Base-by-base conservation (phyloP, 23 tunicate genomes). In the Halocynthia aurantium region DNA sequence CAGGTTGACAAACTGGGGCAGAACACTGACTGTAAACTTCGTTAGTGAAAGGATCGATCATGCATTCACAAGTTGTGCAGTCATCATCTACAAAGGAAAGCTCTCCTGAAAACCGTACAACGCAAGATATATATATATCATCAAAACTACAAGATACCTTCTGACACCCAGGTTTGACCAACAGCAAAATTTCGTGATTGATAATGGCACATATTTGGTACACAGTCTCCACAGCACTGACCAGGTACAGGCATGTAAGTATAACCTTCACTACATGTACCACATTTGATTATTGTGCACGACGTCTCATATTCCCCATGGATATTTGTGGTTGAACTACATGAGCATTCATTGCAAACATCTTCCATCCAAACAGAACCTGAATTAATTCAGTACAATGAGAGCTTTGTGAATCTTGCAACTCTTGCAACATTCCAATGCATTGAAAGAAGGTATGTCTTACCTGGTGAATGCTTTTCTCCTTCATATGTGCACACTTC, bases 181-280 rank as follows among this genome's bases (percentile, higher is more conserved):
- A 93, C 85, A 64, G 86, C 90, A 69, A 80, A 89, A 61, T 85
- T 89, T 70, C 77, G 85, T 56, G 91, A 77, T 51, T 88, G 84
- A 73, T 84, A 77, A 75, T 88, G 91, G 56, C 99, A 94, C 10
- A 88, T 85, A 52, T 94, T 88, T 62, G 89, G 99, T 20, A 94
- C 95, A 60, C 99, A 94, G 51, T 94, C 99, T 18, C 99, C 99
- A 60, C 99, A 94, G 71, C 99, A 94, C 61, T 94, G 95, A 49
- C 99, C 99, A 76, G 94, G 96, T 52, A 94, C 99, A 66, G 99
- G 99, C 2, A 89, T 86, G 67, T 88, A 88, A 2, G 91, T 89
- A 85, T 94, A 94, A 17, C 99, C 99, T 0, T 84, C 77, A 53
- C 91, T 85, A 58, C 99, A 94, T 7, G 96, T 84, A 31, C 90